These are phyloP conservation scores for Psittacula echo DNA, from an alignment of 2,797 vertebrate species.

Conservation along the genomic window DNA sequence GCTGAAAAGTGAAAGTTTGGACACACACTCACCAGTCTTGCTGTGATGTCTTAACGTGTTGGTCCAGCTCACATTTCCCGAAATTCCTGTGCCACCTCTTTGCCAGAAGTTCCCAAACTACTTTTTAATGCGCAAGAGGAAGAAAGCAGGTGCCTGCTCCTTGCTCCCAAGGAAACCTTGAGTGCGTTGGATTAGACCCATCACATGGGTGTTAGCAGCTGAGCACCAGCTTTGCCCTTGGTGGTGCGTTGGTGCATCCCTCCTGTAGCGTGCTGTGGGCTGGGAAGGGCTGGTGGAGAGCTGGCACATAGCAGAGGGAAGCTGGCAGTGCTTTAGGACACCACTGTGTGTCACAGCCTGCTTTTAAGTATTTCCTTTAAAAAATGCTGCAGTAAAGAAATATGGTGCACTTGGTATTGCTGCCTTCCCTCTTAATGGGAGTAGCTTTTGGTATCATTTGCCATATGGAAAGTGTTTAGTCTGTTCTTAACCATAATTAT, in stretches of 20 bases:
- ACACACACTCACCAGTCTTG: background rate
- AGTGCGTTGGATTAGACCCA: background rate
- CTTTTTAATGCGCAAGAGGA: too few relatives aligned
- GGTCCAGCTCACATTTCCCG: background rate
- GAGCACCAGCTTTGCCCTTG: background rate
- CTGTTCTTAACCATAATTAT: background rate
- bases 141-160: background rate
- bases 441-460: background rate
- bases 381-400: background rate
- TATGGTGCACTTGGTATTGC: background rate
- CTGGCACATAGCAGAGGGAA: background rate
- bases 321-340: background rate
- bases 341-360: background rate
- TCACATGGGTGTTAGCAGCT: background rate
- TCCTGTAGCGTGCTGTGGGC: fast-evolving
- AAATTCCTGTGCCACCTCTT: background rate
- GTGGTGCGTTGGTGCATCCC: fast-evolving
- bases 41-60: background rate
- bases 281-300: background rate
- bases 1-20: background rate
- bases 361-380: background rate
- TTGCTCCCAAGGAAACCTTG: background rate
- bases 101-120: background rate
- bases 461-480: background rate
- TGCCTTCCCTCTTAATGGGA: background rate